Evolutionary conservation across 1,140 invertebrate genomes (phyloP), one percentile per base, ranked within the genome.

Genomic region (Zaprionus inermis): DNA sequence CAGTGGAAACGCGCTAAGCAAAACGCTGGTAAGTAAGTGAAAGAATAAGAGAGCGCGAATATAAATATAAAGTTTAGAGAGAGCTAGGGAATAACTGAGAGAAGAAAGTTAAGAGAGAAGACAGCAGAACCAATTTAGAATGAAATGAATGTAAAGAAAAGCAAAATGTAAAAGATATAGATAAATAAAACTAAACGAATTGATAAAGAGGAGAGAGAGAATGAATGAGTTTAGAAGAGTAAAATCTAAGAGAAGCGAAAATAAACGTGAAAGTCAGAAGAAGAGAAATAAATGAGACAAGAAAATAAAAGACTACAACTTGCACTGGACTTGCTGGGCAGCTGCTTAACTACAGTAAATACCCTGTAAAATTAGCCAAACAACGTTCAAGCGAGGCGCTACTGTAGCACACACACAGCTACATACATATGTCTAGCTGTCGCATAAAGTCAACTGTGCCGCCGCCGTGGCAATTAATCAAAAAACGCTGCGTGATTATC

Each of bases 401-500:
- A 44, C 38, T 44, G 16, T 44, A 44, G 14, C 41, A 44, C 24
- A 67, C 16, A 34, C 32, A 38, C 10, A 16, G 6, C 11, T 10
- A 49, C 22, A 32, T 44, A 24, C 49, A 30, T 65, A 10, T 54
- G 28, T 46, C 11, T 49, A 18, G 63, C n/a, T 38, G 54, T 69
- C 52, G 58, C 65, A 76, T 72, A 51, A 76, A 63, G 81, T 76
- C 68, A 76, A 76, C 68, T 63, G 72, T 67, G 57, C 4, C 66
- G 72, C 57, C 66, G 76, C 32, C 65, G 61, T 72, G 73, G 83
- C 86, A 88, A 88, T 88, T 88, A 88, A 88, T 88, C 83, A 88
- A 79, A 83, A 83, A 83, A 72, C 38, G 78, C 77, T 78, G 70
- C 79, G 79, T 86, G 83, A 86, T 86, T 86, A 86, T 88, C 76